These are phyloP conservation scores for Apodemia duryi DNA, from an alignment of 2,888 invertebrate genomes.

Conservation along the genomic window DNA sequence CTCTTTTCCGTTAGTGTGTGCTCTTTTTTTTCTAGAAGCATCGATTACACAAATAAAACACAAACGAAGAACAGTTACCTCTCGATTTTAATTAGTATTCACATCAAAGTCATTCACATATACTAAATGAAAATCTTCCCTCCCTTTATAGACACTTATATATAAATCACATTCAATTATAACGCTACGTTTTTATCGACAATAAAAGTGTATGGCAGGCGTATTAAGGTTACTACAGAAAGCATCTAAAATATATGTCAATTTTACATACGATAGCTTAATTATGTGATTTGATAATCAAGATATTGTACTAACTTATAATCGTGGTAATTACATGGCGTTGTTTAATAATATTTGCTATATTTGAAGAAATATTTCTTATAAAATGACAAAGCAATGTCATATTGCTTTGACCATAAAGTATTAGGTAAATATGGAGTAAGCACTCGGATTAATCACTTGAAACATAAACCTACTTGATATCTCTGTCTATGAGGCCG, in stretches of 20 bases:
- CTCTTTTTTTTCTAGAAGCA: no score
- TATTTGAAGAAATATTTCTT: no score
- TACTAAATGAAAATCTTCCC: conserved; percentile 60
- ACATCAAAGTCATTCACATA: conserved; percentile 63
- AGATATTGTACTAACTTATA: conserved; percentile 1
- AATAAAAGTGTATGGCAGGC: conserved; percentile 40
- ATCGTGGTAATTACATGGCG: not conserved
- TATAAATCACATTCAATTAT: conserved; percentile 67
- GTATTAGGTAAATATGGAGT: no score
- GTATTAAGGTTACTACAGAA: conserved; percentile 9
- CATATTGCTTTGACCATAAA: no score
- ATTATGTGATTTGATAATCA: not conserved
- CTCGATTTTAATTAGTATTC: conserved; percentile 68
- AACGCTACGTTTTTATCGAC: conserved; percentile 46
- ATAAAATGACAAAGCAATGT: no score
- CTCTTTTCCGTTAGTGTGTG: no score
- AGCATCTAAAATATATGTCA: conserved; percentile 11
- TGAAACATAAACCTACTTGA: no score
- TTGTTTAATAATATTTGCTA: not conserved
- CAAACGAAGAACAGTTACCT: conserved; percentile 54
- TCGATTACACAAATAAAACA: conserved; percentile 37
- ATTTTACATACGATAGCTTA: conserved; percentile 3
- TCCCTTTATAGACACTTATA: conserved; percentile 53
- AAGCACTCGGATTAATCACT: no score
- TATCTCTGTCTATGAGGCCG: no score